Base-by-base conservation (phyloP, 1,140 invertebrate species). In the Odontomachus brunneus region DNA sequence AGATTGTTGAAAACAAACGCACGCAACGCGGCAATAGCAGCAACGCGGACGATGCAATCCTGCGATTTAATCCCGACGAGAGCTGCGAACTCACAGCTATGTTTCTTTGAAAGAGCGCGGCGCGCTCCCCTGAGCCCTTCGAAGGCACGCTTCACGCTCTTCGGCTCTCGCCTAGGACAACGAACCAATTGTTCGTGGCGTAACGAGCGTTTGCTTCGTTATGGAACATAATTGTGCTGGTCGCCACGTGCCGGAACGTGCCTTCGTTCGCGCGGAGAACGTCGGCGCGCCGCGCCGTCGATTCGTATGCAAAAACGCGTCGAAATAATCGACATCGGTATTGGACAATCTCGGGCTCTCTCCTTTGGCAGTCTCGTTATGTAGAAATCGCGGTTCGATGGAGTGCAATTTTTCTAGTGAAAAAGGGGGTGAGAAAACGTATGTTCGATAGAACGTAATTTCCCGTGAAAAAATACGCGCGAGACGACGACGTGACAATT, bases 171-270 rank as follows among this genome's bases (percentile, higher is more conserved):
- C 60, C 73, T 53, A 26, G 85, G 73, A 87, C 85, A 87, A 87
- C 83, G 65, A 65, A 65, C 67, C 76, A 74, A 87, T 87, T 87
- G 85, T 87, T 66, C 69, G 26, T 33, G 33, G 85, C 73, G 73
- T 87, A 87, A 87, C 85, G 74, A 87, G 60, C 86, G 63, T 87
- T 87, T 78, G 85, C 86, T 80, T 87, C 86, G 86, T 87, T 87
- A 87, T 69, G 53, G 74, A 66, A 73, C 44, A 87, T 83, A 86
- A 87, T 87, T 83, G 85, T 78, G 17, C 72, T 38, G 66, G 62
- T 84, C 55, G 85, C 73, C 85, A 87, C 86, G 85, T 87, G 85
- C 72, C 85, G 55, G 71, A 86, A 86, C 85, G 86, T 87, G 81
- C 86, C 67, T 78, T 53, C n/a, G 53, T 57, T 53, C 48, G 33